A percentile compares a stretch with the other conserved stretches of the same genome.
phyloP scores from a whole-genome alignment of 2,113 vertebrate genomes.

The Callipepla californica region DNA sequence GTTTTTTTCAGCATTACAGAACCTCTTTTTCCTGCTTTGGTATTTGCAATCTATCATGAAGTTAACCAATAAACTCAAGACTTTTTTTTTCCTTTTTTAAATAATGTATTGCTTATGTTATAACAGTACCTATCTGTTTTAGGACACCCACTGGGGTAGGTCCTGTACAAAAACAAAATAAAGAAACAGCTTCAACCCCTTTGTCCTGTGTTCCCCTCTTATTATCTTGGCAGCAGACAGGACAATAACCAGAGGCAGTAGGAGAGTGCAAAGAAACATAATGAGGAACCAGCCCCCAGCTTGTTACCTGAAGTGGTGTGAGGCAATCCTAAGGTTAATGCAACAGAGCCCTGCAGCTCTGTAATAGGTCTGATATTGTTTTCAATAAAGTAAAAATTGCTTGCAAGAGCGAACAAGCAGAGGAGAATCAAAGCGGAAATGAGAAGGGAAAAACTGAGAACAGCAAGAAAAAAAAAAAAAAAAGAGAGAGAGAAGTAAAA shows the following conservation, averaged over 20 bases:
- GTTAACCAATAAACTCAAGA: neutral
- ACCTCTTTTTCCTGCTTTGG: neutral
- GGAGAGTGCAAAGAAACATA: neutral
- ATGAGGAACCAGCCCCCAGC: neutral
- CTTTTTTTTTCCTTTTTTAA: neutral
- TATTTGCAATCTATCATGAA: neutral
- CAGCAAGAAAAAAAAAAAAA: neutral
- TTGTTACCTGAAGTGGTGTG: neutral
- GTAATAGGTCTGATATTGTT: constrained; percentile 6
- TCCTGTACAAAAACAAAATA: neutral
- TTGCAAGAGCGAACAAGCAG: neutral
- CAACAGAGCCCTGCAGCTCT: neutral
- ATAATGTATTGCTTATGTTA: neutral
- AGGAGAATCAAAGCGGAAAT: neutral
- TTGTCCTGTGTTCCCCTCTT: neutral
- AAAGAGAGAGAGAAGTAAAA: too few species aligned
- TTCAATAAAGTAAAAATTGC: constrained; percentile 46
- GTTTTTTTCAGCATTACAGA: neutral
- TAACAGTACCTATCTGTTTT: neutral
- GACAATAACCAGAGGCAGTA: neutral
- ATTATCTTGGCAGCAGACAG: neutral
- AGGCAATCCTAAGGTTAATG: constrained; percentile 10
- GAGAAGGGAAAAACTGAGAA: constrained; percentile 7
- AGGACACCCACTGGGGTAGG: neutral
- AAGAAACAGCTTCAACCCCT: neutral